Percentiles rank a stretch among this genome's conserved stretches.
phyloP scores from a whole-genome alignment of 2,113 vertebrate species.

The Myxocyprinus asiaticus region DNA sequence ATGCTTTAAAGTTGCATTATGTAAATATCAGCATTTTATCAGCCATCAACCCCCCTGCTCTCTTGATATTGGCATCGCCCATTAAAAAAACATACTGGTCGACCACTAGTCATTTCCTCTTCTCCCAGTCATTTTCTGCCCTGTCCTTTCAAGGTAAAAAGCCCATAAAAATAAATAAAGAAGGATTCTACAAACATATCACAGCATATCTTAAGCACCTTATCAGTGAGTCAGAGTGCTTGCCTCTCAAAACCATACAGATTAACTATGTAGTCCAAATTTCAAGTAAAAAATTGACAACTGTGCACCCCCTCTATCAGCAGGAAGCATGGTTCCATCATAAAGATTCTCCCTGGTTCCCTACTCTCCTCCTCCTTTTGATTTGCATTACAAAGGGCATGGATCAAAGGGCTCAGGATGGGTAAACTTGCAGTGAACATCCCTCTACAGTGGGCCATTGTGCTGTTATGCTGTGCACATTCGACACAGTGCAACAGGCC shows the following conservation, averaged over 20 bases:
- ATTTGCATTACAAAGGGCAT: conserved; percentile 42
- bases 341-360: conserved; percentile 22
- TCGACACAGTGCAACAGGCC: conserved; percentile 38
- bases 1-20: no score
- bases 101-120: neutral
- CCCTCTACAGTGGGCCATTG: conserved; percentile 24
- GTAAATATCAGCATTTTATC: no score
- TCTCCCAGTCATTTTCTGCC: neutral
- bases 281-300: neutral
- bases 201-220: neutral
- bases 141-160: no score
- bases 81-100: neutral
- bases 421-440: conserved; percentile 32
- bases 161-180: no score
- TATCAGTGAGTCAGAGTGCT: neutral
- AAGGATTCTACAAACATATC: no score
- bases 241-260: neutral
- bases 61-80: neutral
- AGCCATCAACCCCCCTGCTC: neutral
- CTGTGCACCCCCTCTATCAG: conserved; percentile 24
- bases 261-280: conserved; percentile 18
- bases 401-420: conserved; percentile 34
- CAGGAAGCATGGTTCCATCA: neutral
- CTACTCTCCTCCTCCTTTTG: conserved; percentile 22
- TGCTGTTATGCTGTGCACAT: conserved; percentile 39